Percentiles rank a stretch among this genome's conserved stretches.
Evolutionary conservation across 2,888 invertebrate species (phyloP).

Genomic region (Orchesellides sinensis): DNA sequence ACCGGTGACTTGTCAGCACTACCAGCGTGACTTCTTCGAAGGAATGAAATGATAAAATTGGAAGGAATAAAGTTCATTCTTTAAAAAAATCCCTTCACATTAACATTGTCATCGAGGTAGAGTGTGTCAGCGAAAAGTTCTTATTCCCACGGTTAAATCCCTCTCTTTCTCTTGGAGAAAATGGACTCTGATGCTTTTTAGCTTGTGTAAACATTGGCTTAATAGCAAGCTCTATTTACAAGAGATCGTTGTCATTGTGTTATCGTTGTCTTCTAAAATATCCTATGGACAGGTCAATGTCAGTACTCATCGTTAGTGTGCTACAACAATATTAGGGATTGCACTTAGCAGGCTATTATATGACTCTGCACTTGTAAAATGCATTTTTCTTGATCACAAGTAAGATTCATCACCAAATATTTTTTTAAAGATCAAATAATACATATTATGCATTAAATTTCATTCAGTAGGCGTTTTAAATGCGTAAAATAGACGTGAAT

Average conservation of each 20-base stretch:
- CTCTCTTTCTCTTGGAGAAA: background rate
- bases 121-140: constrained; percentile 4
- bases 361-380: too few species aligned
- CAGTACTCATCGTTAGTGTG: constrained; percentile 37
- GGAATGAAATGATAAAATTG: constrained; percentile 18
- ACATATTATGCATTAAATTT: too few species aligned
- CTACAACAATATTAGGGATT: constrained; percentile 30
- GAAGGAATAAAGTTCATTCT: constrained; percentile 28
- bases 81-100: constrained; percentile 9
- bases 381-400: too few species aligned
- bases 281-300: constrained; percentile 37
- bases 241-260: too few species aligned
- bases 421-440: too few species aligned
- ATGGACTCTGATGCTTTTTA: constrained; percentile 14
- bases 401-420: too few species aligned
- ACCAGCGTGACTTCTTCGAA: constrained; percentile 17
- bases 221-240: too few species aligned
- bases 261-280: too few species aligned
- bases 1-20: constrained; percentile 36
- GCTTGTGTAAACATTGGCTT: constrained; percentile 45
- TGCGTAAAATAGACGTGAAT: too few species aligned
- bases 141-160: constrained; percentile 36
- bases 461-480: too few species aligned
- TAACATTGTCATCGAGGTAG: constrained; percentile 31
- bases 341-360: constrained; percentile 24